Evolutionary conservation across 1,140 invertebrate species (phyloP), one percentile per base, ranked within the genome.

Genomic region (Nymphalis io): DNA sequence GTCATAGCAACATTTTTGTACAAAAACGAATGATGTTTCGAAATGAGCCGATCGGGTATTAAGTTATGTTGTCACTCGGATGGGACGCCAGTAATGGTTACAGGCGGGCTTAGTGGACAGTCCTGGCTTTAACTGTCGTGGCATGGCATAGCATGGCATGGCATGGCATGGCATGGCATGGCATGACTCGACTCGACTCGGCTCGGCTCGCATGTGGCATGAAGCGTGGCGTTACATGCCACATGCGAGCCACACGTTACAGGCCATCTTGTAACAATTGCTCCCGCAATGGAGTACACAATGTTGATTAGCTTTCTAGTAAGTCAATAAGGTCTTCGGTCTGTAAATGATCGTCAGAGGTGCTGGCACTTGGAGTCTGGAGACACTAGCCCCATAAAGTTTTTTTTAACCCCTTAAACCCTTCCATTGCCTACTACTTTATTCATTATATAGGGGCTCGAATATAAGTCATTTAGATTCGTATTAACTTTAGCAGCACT

Each of bases 221-320:
- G n/a, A n/a, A n/a, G n/a, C n/a, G 40, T 44, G 40, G 13, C 40
- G 13, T 44, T 60, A 60, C 58, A 38, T n/a, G n/a, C n/a, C n/a
- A n/a, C n/a, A n/a, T n/a, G n/a, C n/a, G n/a, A n/a, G n/a, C n/a
- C n/a, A n/a, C n/a, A n/a, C n/a, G n/a, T n/a, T n/a, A 3, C 75
- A 69, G 75, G 72, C 69, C 75, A 68, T 74, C 72, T 73, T 78
- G 68, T 1, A 78, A 78, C 63, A 71, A 77, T 78, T 78, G 76
- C 76, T 70, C 75, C 70, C 67, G 75, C 40, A 44, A 44, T 44
- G 40, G 40, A n/a, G 40, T 11, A 44, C 6, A 44, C 40, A 13
- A 11, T 44, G 5, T 11, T 15, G 40, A 44, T 44, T 61, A 55
- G 18, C 62, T 57, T 42, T 64, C 62, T 21, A 64, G 33, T 6